A percentile compares a stretch with the other conserved stretches of the same genome.
Conservation (phyloP, 2,888 invertebrate species). For the Halictus ligatus region DNA sequence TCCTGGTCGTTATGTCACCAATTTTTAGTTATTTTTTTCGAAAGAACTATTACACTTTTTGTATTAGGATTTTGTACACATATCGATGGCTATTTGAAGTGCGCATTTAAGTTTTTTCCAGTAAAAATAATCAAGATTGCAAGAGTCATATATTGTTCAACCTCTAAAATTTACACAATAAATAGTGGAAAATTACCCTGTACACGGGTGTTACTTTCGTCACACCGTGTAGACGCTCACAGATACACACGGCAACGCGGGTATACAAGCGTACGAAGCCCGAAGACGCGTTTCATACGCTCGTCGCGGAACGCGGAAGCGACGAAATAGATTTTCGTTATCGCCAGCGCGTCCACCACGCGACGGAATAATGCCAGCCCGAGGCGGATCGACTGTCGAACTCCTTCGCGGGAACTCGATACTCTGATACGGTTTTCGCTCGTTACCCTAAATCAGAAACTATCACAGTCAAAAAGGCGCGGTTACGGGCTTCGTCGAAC, state of each 20-base stretch:
- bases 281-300: slow-evolving; percentile 66
- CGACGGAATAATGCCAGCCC: slow-evolving; percentile 68
- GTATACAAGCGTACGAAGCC: slow-evolving; percentile 16
- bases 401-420: slow-evolving; percentile 65
- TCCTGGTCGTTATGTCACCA: neutral
- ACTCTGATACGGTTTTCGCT: slow-evolving; percentile 52
- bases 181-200: neutral
- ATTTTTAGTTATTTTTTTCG: neutral
- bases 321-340: slow-evolving; percentile 81
- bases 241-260: no score
- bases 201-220: neutral
- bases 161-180: neutral
- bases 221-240: neutral
- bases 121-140: neutral
- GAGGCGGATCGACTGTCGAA: slow-evolving; percentile 63
- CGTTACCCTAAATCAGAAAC: slow-evolving; percentile 59
- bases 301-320: slow-evolving; percentile 70
- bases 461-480: slow-evolving; percentile 17
- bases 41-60: neutral
- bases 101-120: no score
- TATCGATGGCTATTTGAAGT: no score
- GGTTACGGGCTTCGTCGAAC: slow-evolving; percentile 12
- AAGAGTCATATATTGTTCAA: neutral
- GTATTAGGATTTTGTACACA: no score
- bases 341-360: slow-evolving; percentile 62